Evolutionary conservation across 1,140 invertebrate species (phyloP).

Genomic region (Harpegnathos saltator): DNA sequence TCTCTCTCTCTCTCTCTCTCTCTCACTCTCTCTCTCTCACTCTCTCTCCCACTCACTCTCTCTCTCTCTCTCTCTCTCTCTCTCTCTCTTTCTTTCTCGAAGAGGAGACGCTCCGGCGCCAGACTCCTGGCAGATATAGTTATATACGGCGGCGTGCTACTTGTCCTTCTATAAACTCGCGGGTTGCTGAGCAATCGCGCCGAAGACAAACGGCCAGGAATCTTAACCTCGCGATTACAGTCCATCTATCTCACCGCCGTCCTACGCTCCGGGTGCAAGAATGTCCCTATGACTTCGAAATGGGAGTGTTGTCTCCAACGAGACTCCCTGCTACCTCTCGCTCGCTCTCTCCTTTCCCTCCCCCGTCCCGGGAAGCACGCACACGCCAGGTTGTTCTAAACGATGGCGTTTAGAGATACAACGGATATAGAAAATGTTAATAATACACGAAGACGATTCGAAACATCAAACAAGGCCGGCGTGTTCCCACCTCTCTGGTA

Average conservation of each 20-base stretch:
- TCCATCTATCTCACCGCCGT: slow-evolving; percentile 38
- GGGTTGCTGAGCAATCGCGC: slow-evolving; percentile 49
- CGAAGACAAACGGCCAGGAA: slow-evolving; percentile 45
- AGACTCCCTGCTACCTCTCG: background rate
- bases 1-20: too few relatives aligned
- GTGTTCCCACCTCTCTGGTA: background rate
- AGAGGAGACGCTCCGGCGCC: slow-evolving; percentile 80
- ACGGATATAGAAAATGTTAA: too few relatives aligned
- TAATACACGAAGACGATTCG: too few relatives aligned
- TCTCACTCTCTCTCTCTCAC: too few relatives aligned
- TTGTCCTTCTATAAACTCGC: slow-evolving; percentile 51
- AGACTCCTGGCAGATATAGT: slow-evolving; percentile 59
- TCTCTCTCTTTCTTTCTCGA: slow-evolving; percentile 49
- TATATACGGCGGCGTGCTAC: slow-evolving; percentile 25
- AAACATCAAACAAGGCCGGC: background rate
- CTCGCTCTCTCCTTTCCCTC: too few relatives aligned
- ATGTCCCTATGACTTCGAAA: slow-evolving; percentile 20
- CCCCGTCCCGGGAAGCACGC: background rate
- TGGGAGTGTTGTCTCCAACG: slow-evolving; percentile 35
- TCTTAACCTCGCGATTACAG: slow-evolving; percentile 54
- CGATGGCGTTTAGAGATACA: background rate
- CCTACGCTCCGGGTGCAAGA: slow-evolving; percentile 6
- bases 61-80: background rate
- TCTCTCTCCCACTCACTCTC: too few relatives aligned
- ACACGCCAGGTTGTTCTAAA: background rate